Conservation (phyloP, 2,797 vertebrate species). For the Toxotes lorentzi region DNA sequence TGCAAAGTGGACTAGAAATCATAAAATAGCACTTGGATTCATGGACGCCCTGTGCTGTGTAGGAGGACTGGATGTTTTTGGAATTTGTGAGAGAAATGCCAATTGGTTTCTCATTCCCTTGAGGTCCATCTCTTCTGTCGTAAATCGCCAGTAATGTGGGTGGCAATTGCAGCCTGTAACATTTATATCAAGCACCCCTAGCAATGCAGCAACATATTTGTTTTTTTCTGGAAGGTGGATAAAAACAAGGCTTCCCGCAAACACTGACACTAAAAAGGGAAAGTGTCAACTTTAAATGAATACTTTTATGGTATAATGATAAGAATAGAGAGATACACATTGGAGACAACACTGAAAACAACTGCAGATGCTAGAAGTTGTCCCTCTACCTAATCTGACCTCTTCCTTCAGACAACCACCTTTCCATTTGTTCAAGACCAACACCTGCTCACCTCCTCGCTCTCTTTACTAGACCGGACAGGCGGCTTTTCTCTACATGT, state of each 20-base stretch:
- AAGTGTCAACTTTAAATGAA: not conserved
- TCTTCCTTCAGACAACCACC: slow-evolving; percentile 1
- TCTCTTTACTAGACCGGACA: slow-evolving; percentile 46
- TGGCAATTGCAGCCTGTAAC: slow-evolving; percentile 33
- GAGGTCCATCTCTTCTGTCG: slow-evolving; percentile 37
- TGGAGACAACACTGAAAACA: not conserved
- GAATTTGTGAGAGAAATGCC: slow-evolving; percentile 47
- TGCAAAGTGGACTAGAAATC: slow-evolving; percentile 15
- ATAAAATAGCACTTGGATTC: slow-evolving; percentile 40
- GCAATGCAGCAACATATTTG: slow-evolving; percentile 19
- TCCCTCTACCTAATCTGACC: slow-evolving; percentile 30
- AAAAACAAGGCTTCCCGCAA: slow-evolving; percentile 8
- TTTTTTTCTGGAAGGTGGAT: slow-evolving; percentile 20
- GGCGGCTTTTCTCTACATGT: slow-evolving; percentile 33
- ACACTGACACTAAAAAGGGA: not conserved
- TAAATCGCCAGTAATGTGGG: slow-evolving; percentile 49
- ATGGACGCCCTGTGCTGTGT: slow-evolving; percentile 18
- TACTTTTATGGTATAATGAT: not conserved
- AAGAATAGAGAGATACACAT: not conserved
- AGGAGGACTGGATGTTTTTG: slow-evolving; percentile 42
- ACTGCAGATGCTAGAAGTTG: not conserved
- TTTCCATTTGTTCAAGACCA: slow-evolving; percentile 21
- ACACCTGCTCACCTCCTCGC: slow-evolving; percentile 39
- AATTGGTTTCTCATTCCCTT: slow-evolving; percentile 45
- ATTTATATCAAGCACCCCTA: slow-evolving; percentile 31